These are phyloP conservation scores for Brachionus calyciflorus DNA, from an alignment of 1,140 invertebrate genomes.

Conservation along the genomic window DNA sequence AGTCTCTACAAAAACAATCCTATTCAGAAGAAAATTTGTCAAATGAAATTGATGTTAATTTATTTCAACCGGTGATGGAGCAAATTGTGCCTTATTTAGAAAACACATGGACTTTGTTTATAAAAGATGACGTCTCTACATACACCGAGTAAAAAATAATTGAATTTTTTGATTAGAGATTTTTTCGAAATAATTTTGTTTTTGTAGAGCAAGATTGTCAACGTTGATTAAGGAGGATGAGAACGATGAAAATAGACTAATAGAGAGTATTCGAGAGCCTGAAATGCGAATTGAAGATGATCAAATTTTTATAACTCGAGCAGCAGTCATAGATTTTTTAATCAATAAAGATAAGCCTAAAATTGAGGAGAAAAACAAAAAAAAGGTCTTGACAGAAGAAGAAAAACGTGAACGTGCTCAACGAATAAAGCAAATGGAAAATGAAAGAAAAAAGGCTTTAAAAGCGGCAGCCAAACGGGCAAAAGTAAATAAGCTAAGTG, in stretches of 20 bases:
- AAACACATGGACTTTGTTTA: slow-evolving; percentile 55
- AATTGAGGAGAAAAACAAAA: not conserved
- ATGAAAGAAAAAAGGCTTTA: slow-evolving; percentile 41
- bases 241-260: not conserved
- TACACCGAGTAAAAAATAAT: slow-evolving; percentile 48
- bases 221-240: not conserved
- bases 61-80: slow-evolving; percentile 47
- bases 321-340: not conserved
- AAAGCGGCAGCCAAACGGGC: slow-evolving; percentile 44
- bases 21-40: not conserved
- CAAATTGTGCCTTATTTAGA: slow-evolving; percentile 53
- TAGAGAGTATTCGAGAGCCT: not conserved
- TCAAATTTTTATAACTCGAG: not conserved
- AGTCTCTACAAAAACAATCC: slow-evolving; percentile 2
- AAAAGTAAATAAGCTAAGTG: slow-evolving; percentile 26
- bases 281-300: slow-evolving; percentile 1
- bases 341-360: not conserved
- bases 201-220: not conserved
- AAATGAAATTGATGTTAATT: not conserved
- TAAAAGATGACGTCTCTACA: slow-evolving; percentile 58
- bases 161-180: not conserved
- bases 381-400: slow-evolving; percentile 33
- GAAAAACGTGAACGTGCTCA: not conserved
- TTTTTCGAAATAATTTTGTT: not conserved
- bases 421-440: slow-evolving; percentile 26